A percentile compares a stretch with the other conserved stretches of the same genome.
Evolutionary conservation across 2,888 invertebrate species (phyloP).

Genomic region (Eretmocerus hayati): DNA sequence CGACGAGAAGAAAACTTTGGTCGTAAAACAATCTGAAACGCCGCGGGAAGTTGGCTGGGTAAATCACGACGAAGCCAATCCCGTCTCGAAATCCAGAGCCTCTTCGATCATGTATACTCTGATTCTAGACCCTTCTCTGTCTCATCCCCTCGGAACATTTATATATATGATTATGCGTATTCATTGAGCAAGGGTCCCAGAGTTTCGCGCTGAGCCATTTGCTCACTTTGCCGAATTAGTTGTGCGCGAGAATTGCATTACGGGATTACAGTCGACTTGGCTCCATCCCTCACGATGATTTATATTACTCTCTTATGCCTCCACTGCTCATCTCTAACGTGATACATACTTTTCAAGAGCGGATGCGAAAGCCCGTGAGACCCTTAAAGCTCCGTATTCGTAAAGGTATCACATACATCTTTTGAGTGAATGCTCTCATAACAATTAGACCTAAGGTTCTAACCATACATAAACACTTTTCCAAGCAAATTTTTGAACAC

Average conservation of each 20-base stretch:
- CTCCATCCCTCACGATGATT: conserved; percentile 3
- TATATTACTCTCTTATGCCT: not conserved
- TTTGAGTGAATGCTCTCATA: conserved; percentile 5
- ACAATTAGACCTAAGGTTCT: too few relatives aligned
- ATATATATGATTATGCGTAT: conserved; percentile 15
- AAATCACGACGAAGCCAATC: too few relatives aligned
- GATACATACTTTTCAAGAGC: conserved; percentile 7
- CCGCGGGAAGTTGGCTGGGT: too few relatives aligned
- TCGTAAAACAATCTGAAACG: too few relatives aligned
- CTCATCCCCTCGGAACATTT: not conserved
- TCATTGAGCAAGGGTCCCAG: conserved; percentile 1
- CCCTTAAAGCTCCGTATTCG: conserved; percentile 5
- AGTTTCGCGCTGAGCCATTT: conserved; percentile 4
- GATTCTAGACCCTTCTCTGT: too few relatives aligned
- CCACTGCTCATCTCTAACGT: not conserved
- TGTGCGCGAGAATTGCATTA: conserved; percentile 19
- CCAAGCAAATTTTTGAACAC: too few relatives aligned
- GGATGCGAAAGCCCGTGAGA: conserved; percentile 4
- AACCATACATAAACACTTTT: too few relatives aligned
- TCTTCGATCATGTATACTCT: not conserved
- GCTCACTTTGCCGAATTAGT: conserved; percentile 19
- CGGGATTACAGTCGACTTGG: conserved; percentile 2
- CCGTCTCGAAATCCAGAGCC: too few relatives aligned
- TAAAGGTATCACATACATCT: too few relatives aligned
- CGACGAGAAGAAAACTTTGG: too few relatives aligned